A percentile compares a stretch with the other conserved stretches of the same genome.
Conservation (phyloP, 2,113 vertebrate genomes). For the Zootoca vivipara region DNA sequence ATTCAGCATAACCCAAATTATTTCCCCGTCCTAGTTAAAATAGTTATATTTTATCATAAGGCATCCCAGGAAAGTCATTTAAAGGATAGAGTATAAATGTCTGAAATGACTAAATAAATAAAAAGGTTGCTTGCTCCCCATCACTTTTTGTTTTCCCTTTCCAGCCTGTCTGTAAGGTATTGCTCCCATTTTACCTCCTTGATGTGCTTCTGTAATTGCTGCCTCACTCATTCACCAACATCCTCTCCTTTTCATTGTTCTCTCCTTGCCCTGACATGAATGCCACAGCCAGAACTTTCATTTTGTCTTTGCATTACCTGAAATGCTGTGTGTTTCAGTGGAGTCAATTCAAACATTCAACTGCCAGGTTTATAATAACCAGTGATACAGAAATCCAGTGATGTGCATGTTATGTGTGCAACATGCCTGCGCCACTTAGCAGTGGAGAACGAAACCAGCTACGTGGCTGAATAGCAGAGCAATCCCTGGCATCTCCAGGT, state of each 20-base stretch:
- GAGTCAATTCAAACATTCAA: background rate
- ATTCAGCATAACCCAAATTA: background rate
- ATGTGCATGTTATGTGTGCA: background rate
- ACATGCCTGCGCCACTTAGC: background rate
- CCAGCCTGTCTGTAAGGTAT: background rate
- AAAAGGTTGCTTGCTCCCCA: background rate
- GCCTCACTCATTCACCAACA: background rate
- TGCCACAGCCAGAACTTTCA: background rate
- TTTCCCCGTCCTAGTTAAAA: background rate
- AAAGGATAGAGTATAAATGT: background rate
- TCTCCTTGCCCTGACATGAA: slow-evolving; percentile 27
- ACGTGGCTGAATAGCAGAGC: background rate
- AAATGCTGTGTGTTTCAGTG: slow-evolving; percentile 28
- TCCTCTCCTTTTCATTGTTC: slow-evolving; percentile 28
- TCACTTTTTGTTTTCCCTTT: background rate
- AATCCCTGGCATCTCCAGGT: background rate
- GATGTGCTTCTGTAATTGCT: slow-evolving; percentile 34
- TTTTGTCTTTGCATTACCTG: background rate
- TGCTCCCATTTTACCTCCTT: slow-evolving; percentile 38
- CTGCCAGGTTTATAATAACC: background rate
- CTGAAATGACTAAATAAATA: background rate
- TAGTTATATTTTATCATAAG: background rate
- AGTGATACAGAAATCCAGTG: background rate
- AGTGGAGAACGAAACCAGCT: background rate
- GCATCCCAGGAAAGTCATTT: background rate